These are phyloP conservation scores for Atractosteus spatula DNA, from an alignment of 2,113 vertebrate species.

Conservation along the genomic window DNA sequence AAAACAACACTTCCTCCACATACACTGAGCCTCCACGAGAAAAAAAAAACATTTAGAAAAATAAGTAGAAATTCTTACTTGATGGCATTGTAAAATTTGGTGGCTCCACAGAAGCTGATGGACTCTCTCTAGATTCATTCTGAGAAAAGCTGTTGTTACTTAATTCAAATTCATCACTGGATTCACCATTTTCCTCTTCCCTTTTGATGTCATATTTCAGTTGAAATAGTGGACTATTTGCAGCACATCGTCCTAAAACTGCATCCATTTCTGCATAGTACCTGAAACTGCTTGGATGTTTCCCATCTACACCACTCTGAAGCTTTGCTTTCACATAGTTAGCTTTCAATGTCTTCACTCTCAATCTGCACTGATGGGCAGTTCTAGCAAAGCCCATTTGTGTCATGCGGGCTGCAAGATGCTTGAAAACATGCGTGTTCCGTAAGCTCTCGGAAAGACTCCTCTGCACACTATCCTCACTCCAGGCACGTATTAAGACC, in stretches of 20 bases:
- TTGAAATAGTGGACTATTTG: background rate
- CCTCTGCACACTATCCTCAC: conserved; percentile 52
- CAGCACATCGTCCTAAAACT: conserved; percentile 31
- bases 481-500: conserved; percentile 55
- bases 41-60: too few species aligned
- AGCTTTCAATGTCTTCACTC: conserved; percentile 55
- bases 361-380: conserved; percentile 49
- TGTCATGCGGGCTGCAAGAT: conserved; percentile 49
- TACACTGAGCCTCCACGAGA: too few species aligned
- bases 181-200: conserved; percentile 40
- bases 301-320: conserved; percentile 32
- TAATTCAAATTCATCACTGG: conserved; percentile 36
- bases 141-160: conserved; percentile 15
- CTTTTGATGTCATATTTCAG: conserved; percentile 39
- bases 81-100: background rate
- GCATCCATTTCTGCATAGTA: conserved; percentile 55
- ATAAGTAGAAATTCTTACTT: conserved; percentile 26
- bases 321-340: conserved; percentile 51
- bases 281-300: conserved; percentile 41
- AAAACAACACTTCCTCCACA: too few species aligned
- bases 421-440: conserved; percentile 55
- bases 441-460: conserved; percentile 51
- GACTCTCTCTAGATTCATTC: background rate
- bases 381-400: conserved; percentile 50
- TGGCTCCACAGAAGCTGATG: background rate